These are phyloP conservation scores for Paraplagusia blochii DNA, from an alignment of 2,113 vertebrate species.

Conservation along the genomic window DNA sequence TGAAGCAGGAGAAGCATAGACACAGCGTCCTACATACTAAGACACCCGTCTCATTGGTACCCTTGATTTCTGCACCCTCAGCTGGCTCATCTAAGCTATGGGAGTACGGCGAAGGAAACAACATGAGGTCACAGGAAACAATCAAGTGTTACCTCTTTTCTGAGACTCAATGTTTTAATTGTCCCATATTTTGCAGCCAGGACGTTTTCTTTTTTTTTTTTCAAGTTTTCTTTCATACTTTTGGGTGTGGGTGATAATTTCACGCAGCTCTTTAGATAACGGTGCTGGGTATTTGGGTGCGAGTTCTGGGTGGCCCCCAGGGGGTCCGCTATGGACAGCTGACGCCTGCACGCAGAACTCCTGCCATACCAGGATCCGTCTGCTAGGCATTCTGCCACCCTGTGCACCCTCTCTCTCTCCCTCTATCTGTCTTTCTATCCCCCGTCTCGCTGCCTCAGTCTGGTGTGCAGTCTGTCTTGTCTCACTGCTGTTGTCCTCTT, in stretches of 20 bases:
- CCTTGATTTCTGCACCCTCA: constrained; percentile 61
- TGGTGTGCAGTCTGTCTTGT: constrained; percentile 57
- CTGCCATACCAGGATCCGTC: constrained; percentile 68
- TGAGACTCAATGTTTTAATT: no score
- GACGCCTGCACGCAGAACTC: constrained; percentile 67
- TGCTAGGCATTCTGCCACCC: constrained; percentile 71
- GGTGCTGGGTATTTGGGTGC: constrained; percentile 58
- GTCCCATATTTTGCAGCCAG: no score
- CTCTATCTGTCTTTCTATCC: constrained; percentile 57
- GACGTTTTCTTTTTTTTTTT: no score
- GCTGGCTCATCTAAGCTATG: constrained; percentile 31
- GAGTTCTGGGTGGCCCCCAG: constrained; percentile 60
- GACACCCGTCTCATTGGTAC: constrained; percentile 71
- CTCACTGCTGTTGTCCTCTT: constrained; percentile 28
- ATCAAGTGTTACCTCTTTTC: constrained; percentile 1
- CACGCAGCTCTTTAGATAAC: constrained; percentile 40
- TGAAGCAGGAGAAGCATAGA: constrained; percentile 72
- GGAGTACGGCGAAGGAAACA: constrained; percentile 9
- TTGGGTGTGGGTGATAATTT: constrained; percentile 49
- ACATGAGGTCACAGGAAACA: constrained; percentile 8
- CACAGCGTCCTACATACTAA: constrained; percentile 78
- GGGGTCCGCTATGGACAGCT: constrained; percentile 71
- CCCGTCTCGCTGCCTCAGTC: constrained; percentile 57
- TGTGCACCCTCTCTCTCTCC: constrained; percentile 60
- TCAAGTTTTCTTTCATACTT: constrained; percentile 24